Conservation (phyloP, 2,113 vertebrate species). For the Lampris incognitus region DNA sequence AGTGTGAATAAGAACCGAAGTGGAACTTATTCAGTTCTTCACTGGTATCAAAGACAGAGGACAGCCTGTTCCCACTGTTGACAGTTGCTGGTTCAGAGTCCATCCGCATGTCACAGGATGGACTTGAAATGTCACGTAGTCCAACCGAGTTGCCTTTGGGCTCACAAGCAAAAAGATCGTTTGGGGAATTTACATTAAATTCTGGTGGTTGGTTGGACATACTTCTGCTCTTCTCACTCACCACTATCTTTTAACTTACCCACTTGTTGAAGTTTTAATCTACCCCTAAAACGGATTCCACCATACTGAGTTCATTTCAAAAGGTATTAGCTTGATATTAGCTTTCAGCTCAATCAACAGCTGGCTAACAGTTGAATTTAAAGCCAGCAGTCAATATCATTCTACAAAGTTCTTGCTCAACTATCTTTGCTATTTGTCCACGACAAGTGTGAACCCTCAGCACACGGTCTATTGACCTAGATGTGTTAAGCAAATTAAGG, state of each 20-base stretch:
- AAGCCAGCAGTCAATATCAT: background rate
- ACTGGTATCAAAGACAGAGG: constrained; percentile 64
- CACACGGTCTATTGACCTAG: constrained; percentile 59
- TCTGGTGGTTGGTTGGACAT: constrained; percentile 19
- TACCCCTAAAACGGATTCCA: background rate
- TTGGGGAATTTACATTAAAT: constrained; percentile 8
- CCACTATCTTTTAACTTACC: background rate
- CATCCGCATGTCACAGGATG: constrained; percentile 32
- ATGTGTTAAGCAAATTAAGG: constrained; percentile 44
- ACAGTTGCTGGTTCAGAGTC: constrained; percentile 12
- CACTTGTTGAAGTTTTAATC: background rate
- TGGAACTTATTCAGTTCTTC: constrained; percentile 63
- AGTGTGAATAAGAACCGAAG: constrained; percentile 42
- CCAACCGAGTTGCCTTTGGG: background rate
- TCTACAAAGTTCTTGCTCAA: no score
- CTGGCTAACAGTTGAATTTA: background rate
- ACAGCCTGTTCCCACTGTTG: constrained; percentile 17
- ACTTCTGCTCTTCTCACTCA: constrained; percentile 16
- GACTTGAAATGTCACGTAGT: constrained; percentile 15
- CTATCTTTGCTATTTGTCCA: background rate
- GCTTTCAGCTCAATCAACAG: background rate
- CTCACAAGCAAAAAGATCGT: constrained; percentile 8
- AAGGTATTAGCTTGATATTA: background rate
- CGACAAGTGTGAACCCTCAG: constrained; percentile 8
- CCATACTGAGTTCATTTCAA: no score